Base-by-base conservation (phyloP, 2,113 vertebrate genomes). In the Paramormyrops kingsleyae region DNA sequence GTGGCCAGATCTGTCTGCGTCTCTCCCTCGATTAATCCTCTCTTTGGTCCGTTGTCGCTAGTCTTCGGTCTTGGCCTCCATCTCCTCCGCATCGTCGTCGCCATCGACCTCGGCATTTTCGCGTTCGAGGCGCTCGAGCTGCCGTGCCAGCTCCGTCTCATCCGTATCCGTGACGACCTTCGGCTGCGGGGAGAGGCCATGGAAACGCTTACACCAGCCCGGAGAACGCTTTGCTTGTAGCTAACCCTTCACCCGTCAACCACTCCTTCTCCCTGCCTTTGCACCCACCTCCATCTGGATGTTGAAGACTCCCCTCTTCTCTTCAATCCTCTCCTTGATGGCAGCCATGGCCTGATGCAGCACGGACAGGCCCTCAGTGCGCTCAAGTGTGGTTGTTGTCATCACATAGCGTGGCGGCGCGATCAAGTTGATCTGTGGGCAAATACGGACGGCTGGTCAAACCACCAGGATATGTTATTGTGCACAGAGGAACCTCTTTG, bases 161-260 rank as follows among this genome's bases (percentile, higher is more conserved):
- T 99, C 98, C 42, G 97, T 99, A 90, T 99, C 98, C 5, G 98
- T 99, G 92, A 99, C 98, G 93, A 99, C 98, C 91, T 99, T 99
- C 2, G 98, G 97, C 98, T 99, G 94, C 21, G 19, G 53, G n/a
- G 39, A 84, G 1, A 88, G 21, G 59, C n/a, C 49, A 52, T 39
- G 59, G 19, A 49, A 39, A 83, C 15, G 47, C 12, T 12, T 49
- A 52, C 6, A 84, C 47, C 9, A 49, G 35, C 13, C 70, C 15
- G 15, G 70, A 17, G 70, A 77, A 42, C 6, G 13, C 2, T 42
- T 42, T 19, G 5, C 31, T 80, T 80, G 35, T 39, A 80, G 74
- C 50, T 83, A 7, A 44, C 27, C 27, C 19, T 52, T 88, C 0
- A 56, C 47, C 47, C 9, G 6, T 42, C 9, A 3, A 17, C 10